Base-by-base conservation (phyloP, 2,113 vertebrate genomes). In the Cacatua alba region DNA sequence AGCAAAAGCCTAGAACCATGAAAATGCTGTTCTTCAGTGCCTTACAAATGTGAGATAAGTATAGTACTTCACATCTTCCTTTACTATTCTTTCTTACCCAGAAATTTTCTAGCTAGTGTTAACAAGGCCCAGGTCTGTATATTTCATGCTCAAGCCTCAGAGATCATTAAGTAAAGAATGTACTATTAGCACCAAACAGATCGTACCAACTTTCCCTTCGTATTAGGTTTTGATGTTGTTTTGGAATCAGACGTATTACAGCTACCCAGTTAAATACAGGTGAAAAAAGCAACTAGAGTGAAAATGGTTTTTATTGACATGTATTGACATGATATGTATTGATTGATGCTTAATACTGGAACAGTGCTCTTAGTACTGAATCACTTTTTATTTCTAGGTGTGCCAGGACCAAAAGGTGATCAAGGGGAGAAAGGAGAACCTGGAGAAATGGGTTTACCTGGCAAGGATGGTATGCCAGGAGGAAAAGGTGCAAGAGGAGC, bases 401-500 rank as follows among this genome's bases (percentile, higher is more conserved):
- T 84, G 21, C 93, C 97, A 79, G 98, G 98, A 94, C 95, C 95
- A 48, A 97, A 97, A 86, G 98, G 98, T 59, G 97, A 97, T 59
- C 97, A 95, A 60, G 98, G 98, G 33, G 89, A 97, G 94, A 98
- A 98, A 85, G 98, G 98, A 94, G 98, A 98, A 67, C 92, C 95
- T 1, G 98, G 98, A 65, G 98, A 98, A 85, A 93, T 97, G 46
- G 98, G 98, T 26, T 72, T 95, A 24, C 95, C 96, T 72, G 98
- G 97, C 95, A 98, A 95, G 10, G 97, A 97, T n/a, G 98, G 98
- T 43, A 69, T 92, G 5, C 96, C 96, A n/a, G 98, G 98, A 64
- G 96, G 74, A 59, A 98, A 81, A 89, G 99, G 99, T 7, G 98
- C 98, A 70, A 97, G 98, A 51, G 99, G 99, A 55, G 97, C 98